phyloP scores from a whole-genome alignment of 2,888 invertebrate genomes.

The Spicauda simplicius region DNA sequence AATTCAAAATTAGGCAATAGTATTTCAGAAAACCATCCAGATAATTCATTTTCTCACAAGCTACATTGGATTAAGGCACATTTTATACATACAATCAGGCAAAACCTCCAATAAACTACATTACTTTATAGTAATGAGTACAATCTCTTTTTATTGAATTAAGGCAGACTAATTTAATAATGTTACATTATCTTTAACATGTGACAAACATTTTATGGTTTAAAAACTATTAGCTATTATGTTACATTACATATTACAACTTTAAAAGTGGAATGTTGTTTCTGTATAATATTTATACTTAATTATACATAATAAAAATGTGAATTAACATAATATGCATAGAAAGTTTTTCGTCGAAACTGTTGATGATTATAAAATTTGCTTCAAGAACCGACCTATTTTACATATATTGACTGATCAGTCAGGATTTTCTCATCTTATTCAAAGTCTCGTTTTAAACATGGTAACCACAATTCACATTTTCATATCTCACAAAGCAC shows the following conservation, averaged over 20 bases:
- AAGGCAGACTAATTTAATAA: slow-evolving; percentile 10
- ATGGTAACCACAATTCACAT: slow-evolving; percentile 60
- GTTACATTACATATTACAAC: slow-evolving; percentile 17
- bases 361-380: slow-evolving; percentile 4
- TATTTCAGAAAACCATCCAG: neutral
- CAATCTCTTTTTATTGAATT: too few relatives aligned
- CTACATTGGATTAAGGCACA: slow-evolving; percentile 16
- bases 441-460: slow-evolving; percentile 14
- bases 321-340: neutral
- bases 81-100: slow-evolving; percentile 6
- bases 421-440: slow-evolving; percentile 10
- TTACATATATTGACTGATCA: slow-evolving; percentile 4
- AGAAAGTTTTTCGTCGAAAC: neutral
- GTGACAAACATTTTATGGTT: slow-evolving; percentile 33
- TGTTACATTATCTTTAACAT: slow-evolving; percentile 11
- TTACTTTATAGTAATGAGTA: neutral
- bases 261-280: slow-evolving; percentile 31
- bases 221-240: slow-evolving; percentile 24
- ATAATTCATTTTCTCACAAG: neutral
- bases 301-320: slow-evolving; percentile 1
- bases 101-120: neutral
- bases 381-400: neutral
- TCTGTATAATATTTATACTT: slow-evolving; percentile 11
- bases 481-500: slow-evolving; percentile 15
- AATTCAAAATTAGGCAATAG: neutral